Conservation (phyloP, 2,888 invertebrate genomes). For the Lamproptera curius region DNA sequence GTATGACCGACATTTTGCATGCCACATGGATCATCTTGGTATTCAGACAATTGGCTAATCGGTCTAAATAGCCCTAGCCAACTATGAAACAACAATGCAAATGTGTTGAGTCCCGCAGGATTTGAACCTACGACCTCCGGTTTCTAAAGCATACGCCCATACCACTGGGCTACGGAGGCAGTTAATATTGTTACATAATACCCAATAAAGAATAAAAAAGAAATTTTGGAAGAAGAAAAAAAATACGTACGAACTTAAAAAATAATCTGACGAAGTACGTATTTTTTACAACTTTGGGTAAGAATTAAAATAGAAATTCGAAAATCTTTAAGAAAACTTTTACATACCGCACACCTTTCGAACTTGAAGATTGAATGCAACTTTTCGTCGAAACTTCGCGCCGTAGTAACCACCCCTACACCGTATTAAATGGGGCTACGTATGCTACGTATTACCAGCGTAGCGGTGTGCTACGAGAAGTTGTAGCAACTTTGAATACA, state of each 20-base stretch:
- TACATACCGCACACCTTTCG: neutral
- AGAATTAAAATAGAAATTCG: neutral
- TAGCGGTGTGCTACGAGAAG: conserved; percentile 13
- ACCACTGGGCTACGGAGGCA: no score
- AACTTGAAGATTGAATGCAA: neutral
- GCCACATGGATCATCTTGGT: no score
- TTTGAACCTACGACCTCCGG: no score
- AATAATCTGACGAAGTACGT: neutral
- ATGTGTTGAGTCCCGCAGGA: no score
- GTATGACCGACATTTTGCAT: neutral
- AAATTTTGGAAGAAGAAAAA: neutral
- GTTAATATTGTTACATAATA: neutral
- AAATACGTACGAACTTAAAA: neutral
- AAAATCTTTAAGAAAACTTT: neutral
- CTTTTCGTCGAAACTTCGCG: neutral
- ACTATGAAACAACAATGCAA: no score
- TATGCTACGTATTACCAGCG: conserved; percentile 3
- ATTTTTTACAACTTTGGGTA: neutral
- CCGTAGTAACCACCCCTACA: neutral
- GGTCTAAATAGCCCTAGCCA: no score
- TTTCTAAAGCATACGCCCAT: no score
- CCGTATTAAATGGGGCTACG: conserved; percentile 8
- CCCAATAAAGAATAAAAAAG: neutral
- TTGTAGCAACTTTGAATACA: conserved; percentile 16
- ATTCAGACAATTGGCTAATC: no score